Conservation (phyloP, 53 echinoderm and acorn worm genomes). For the Luidia sarsii region DNA sequence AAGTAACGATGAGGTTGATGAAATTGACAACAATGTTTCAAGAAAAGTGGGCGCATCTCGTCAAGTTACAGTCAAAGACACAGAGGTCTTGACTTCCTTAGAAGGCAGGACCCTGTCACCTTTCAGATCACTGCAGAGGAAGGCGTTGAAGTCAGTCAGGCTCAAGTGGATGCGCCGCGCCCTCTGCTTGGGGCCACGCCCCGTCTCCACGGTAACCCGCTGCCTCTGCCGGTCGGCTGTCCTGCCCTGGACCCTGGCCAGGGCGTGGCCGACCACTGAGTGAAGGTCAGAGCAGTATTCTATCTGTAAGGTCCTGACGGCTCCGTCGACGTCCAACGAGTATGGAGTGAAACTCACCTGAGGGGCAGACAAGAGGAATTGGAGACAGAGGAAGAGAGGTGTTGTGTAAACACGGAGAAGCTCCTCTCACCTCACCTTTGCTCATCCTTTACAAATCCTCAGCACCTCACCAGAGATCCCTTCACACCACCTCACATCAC, state of each 20-base stretch:
- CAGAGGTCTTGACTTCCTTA: no score
- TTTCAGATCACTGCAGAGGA: conserved; percentile 74
- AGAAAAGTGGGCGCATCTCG: no score
- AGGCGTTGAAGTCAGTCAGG: conserved; percentile 81
- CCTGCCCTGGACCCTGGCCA: conserved; percentile 31
- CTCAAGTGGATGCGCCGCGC: conserved; percentile 56
- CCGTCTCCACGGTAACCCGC: conserved; percentile 55
- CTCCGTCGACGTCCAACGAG: conserved; percentile 63
- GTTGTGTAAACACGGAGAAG: no score
- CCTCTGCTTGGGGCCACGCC: conserved; percentile 40
- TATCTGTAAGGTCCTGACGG: conserved; percentile 75
- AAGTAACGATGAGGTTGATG: no score
- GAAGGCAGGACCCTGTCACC: no score
- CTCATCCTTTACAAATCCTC: no score
- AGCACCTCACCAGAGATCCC: no score
- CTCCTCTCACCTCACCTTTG: no score
- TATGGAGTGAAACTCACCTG: conserved; percentile 62
- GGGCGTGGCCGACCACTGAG: conserved; percentile 63
- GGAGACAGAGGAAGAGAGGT: not conserved
- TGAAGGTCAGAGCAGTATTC: conserved; percentile 77
- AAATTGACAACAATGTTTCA: no score
- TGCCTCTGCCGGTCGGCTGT: conserved; percentile 19
- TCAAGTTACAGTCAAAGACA: no score
- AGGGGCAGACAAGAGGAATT: not conserved
- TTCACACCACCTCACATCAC: no score